phyloP scores from a whole-genome alignment of 2,888 invertebrate species.

The Dicyrtomina minuta region DNA sequence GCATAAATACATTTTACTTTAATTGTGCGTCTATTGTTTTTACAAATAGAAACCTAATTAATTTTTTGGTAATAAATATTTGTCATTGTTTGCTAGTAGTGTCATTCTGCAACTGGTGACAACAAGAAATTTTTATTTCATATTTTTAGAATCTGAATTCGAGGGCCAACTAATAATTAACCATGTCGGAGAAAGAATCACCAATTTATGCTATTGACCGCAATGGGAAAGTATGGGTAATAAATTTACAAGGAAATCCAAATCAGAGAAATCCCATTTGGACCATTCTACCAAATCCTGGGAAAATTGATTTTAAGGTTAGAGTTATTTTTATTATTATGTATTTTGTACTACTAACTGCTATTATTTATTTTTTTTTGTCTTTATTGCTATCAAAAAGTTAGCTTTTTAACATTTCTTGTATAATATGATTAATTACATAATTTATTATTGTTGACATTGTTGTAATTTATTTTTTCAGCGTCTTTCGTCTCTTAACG shows the following conservation, averaged over 20 bases:
- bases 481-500: slow-evolving; percentile 41
- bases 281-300: slow-evolving; percentile 42
- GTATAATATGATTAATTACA: not conserved
- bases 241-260: slow-evolving; percentile 28
- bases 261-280: slow-evolving; percentile 20
- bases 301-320: slow-evolving; percentile 48
- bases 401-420: not conserved
- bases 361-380: not conserved
- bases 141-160: too few relatives aligned
- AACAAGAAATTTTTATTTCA: too few relatives aligned
- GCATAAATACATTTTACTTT: too few relatives aligned
- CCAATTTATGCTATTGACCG: slow-evolving; percentile 45
- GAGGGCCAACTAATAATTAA: not conserved
- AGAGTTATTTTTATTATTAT: too few relatives aligned
- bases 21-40: too few relatives aligned
- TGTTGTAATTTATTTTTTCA: slow-evolving; percentile 14
- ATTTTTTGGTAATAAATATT: too few relatives aligned
- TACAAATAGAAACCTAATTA: too few relatives aligned
- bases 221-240: slow-evolving; percentile 42
- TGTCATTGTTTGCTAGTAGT: too few relatives aligned
- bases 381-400: not conserved
- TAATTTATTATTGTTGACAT: not conserved
- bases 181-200: slow-evolving; percentile 28
- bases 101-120: too few relatives aligned
- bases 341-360: too few relatives aligned